Evolutionary conservation across 1,140 invertebrate species (phyloP), one percentile per base, ranked within the genome.

Genomic region (Harpegnathos saltator): DNA sequence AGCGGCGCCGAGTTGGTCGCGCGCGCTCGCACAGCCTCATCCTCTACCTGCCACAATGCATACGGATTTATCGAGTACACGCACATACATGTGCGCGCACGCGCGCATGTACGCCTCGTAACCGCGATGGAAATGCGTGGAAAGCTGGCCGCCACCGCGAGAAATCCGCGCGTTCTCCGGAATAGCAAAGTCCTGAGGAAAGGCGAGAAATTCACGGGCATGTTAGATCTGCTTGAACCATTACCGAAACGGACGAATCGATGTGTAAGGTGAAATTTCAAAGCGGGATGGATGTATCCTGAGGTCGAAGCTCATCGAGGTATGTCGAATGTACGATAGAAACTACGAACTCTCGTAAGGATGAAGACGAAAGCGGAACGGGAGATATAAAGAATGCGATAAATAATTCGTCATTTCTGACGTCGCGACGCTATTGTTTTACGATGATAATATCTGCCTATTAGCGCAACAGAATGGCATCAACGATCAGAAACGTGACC

Each of bases 121-220:
- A 54, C 50, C 68, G 75, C 65, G 65, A 4, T 44, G 38, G 48
- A 80, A 80, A 80, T 24, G 65, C 75, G 65, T 80, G 75, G 65
- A 80, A 80, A 80, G 75, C 75, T 52, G 75, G 63, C 69, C 69
- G 56, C 52, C 38, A 65, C 52, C 22, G 75, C 75, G 75, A 48
- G 75, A 80, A 80, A 80, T 54, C 19, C 19, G 48, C 14, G 15
- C 17, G 75, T 80, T 54, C 62, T 38, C 15, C n/a, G 7, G 75
- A 69, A 71, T 80, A 44, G 22, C 65, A 14, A 59, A 29, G 50
- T 65, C 24, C 22, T 12, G 24, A 33, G 22, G 38, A 69, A 56
- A 68, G 65, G 52, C 14, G 26, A 71, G 75, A 71, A 48, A 71
- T 80, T 69, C 29, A 26, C 14, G 38, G 12, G 50, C 0, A 9